These are phyloP conservation scores for Hiodon tergisus DNA, from an alignment of 2,113 vertebrate species.

Conservation along the genomic window DNA sequence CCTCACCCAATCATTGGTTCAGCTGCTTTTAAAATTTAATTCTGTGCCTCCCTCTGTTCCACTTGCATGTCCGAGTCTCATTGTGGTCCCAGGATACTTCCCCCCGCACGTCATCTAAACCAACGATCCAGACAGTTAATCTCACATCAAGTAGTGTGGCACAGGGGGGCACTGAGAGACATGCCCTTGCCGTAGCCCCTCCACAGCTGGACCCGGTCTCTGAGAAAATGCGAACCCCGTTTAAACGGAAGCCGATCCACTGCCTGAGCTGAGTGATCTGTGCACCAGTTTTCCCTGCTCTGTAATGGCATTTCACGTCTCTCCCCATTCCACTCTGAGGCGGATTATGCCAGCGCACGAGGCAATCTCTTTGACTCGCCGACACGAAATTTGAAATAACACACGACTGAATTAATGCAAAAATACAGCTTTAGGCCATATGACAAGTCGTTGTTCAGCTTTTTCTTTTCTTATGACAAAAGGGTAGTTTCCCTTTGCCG, in stretches of 20 bases:
- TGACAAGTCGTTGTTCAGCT: neutral
- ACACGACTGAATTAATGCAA: neutral
- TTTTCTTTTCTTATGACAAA: neutral
- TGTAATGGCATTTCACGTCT: neutral
- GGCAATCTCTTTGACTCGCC: neutral
- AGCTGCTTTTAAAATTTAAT: no score
- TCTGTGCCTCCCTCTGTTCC: no score
- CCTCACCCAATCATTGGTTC: no score
- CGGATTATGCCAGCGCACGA: neutral
- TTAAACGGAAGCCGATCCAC: conserved; percentile 13
- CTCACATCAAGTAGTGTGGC: no score
- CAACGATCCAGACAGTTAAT: no score
- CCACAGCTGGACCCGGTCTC: neutral
- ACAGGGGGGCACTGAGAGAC: no score
- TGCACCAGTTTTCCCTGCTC: neutral
- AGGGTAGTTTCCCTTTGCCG: neutral
- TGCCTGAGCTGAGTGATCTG: conserved; percentile 13
- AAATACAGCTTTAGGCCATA: neutral
- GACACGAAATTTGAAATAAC: neutral
- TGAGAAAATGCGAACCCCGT: neutral
- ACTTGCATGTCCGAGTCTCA: no score
- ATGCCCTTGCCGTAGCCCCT: neutral
- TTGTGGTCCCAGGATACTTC: no score
- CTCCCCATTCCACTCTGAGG: neutral
- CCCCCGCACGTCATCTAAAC: no score